phyloP scores from a whole-genome alignment of 2,113 vertebrate species.

The Gymnocephalus cernua region DNA sequence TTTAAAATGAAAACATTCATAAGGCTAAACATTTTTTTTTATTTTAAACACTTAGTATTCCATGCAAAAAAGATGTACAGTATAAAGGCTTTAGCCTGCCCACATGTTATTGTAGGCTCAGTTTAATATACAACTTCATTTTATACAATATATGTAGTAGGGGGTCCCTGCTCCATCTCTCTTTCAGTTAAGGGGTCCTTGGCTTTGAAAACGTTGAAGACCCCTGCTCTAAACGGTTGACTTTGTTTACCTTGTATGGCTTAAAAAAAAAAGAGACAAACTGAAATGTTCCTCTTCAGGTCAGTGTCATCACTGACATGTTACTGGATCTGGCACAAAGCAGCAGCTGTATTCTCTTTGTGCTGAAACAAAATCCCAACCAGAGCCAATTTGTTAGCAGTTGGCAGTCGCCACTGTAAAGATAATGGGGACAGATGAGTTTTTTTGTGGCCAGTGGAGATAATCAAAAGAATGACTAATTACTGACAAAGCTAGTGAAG shows the following conservation, averaged over 20 bases:
- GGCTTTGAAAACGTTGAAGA: too few species aligned
- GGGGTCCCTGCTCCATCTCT: too few species aligned
- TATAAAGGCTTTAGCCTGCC: too few species aligned
- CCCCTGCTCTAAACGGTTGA: background rate
- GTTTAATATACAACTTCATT: too few species aligned
- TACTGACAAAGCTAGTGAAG: slow-evolving; percentile 1
- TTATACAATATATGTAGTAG: too few species aligned
- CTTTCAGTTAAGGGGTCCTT: too few species aligned
- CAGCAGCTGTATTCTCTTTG: slow-evolving; percentile 15
- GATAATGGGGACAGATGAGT: background rate
- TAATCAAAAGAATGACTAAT: slow-evolving; percentile 28
- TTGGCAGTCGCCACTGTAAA: slow-evolving; percentile 10
- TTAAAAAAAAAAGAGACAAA: background rate
- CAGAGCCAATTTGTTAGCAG: background rate
- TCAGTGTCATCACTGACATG: background rate
- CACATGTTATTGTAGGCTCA: too few species aligned
- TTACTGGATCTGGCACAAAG: background rate
- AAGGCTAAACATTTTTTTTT: too few species aligned
- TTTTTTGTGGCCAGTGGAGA: background rate
- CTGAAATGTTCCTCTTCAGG: background rate
- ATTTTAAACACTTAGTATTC: too few species aligned
- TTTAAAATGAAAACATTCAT: too few species aligned
- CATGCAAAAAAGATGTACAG: too few species aligned
- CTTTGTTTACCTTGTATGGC: background rate
- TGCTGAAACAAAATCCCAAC: slow-evolving; percentile 10